Percentiles rank a stretch among this genome's conserved stretches.
Conservation (phyloP, 2,113 vertebrate genomes). For the Butorides virescens region DNA sequence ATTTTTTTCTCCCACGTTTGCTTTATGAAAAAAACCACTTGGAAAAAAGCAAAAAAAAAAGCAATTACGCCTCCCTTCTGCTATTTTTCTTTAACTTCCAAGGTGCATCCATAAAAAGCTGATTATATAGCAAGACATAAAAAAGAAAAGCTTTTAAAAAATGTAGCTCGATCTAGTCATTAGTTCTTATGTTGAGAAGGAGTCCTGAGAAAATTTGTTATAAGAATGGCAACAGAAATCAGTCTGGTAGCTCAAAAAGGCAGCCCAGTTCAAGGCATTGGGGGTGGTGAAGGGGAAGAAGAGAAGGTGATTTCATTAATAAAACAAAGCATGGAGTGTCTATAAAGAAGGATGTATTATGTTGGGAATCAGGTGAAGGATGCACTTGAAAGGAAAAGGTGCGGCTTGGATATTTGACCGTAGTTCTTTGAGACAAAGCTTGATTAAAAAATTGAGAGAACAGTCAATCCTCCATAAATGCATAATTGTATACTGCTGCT, state of each 20-base stretch:
- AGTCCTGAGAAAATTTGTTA: background rate
- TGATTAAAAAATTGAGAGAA: constrained; percentile 45
- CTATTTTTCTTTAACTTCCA: background rate
- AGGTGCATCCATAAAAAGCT: background rate
- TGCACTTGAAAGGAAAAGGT: constrained; percentile 55
- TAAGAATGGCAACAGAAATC: background rate
- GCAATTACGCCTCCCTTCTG: background rate
- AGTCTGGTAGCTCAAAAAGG: background rate
- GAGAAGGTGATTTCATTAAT: background rate
- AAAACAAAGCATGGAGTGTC: constrained; percentile 47
- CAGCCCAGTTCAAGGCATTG: background rate
- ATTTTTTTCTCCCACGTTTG: background rate
- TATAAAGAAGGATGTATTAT: constrained; percentile 22
- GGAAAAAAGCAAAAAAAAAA: background rate
- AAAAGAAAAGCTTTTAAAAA: background rate
- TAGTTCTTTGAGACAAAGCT: constrained; percentile 25
- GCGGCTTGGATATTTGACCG: constrained; percentile 25
- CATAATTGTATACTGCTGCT: constrained; percentile 39
- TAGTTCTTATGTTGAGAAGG: background rate
- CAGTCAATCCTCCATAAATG: constrained; percentile 33
- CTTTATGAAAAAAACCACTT: background rate
- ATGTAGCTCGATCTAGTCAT: background rate
- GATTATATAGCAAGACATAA: background rate
- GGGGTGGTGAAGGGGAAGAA: background rate
- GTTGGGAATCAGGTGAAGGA: constrained; percentile 1